Base-by-base conservation (phyloP, 2,888 invertebrate genomes). In the Thysanoteuthis rhombus region DNA sequence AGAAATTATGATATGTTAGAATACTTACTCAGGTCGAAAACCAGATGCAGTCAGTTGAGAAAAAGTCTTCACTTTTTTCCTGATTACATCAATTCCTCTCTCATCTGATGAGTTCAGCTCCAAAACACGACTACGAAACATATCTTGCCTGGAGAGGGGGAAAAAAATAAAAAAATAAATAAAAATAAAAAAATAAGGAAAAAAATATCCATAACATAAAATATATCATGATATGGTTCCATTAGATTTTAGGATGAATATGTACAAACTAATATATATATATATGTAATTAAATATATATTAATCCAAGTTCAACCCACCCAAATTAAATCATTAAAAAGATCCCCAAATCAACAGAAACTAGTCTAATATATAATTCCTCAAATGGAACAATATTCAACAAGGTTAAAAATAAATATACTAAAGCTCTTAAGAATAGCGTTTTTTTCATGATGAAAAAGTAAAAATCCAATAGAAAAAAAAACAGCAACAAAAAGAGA, bases 21-120 rank as follows among this genome's bases (percentile, higher is more conserved):
- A 75, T 89, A 95, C 96, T 95, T 96, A 97, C 97, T 97, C 97
- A 38, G 97, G 96, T 94, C 96, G 94, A 36, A 95, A 95, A 40
- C 95, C 98, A 96, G 98, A 98, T 0, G 98, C 99, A 16, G 99
- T 98, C 6, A 98, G 97, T 96, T 99, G 99, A 0, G 99, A 98
- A 97, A 99, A 99, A 5, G 98, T 98, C 97, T 99, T 99, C 1
- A 99, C 99, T 97, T 99, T 99, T 93, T 99, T 99, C 95, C 99
- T 98, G 93, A 99, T 98, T 12, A 99, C 99, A 97, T 99, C 98
- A 95, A 99, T 99, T 40, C 99, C 99, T 96, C 99, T 98, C 97
- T 99, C 99, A 97, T 99, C 99, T 0, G 99, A 99, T 0, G 99
- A 99, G 97, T 99, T 99, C 89, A 99, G 97, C 97, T 99, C 99